These are phyloP conservation scores for Anticlea derivata DNA, from an alignment of 2,888 invertebrate genomes.

Conservation along the genomic window DNA sequence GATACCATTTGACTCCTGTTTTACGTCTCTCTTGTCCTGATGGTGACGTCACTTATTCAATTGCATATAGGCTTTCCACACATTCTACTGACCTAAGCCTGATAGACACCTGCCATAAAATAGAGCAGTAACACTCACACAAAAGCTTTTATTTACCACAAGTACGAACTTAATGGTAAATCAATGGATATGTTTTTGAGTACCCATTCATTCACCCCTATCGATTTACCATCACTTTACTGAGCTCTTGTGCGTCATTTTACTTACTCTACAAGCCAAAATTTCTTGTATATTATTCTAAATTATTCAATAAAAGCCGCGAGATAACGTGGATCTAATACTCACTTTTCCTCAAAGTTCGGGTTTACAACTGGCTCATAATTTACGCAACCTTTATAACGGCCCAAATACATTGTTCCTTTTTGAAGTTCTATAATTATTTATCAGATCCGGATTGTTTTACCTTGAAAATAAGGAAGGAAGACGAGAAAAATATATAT, in stretches of 20 bases:
- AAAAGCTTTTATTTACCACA: constrained; percentile 11
- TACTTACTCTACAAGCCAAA: constrained; percentile 7
- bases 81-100: neutral
- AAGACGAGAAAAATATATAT: no score
- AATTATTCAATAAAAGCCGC: constrained; percentile 20
- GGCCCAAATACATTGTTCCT: neutral
- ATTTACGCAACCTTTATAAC: constrained; percentile 14
- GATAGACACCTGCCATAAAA: neutral
- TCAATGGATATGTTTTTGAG: constrained; percentile 22
- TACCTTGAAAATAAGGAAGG: no score
- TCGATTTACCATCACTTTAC: constrained; percentile 12
- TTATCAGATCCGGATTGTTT: no score
- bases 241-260: constrained; percentile 12
- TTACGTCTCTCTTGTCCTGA: no score
- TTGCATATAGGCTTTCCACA: no score
- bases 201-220: constrained; percentile 22
- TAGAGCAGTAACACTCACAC: neutral
- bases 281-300: constrained; percentile 12
- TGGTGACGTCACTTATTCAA: no score
- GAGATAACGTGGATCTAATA: constrained; percentile 18
- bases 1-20: no score
- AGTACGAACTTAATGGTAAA: constrained; percentile 19
- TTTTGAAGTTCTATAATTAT: neutral
- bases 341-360: constrained; percentile 8
- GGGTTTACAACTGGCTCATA: constrained; percentile 5